Evolutionary conservation across 2,113 vertebrate species (phyloP).

Genomic region (Neopipo cinnamomea): DNA sequence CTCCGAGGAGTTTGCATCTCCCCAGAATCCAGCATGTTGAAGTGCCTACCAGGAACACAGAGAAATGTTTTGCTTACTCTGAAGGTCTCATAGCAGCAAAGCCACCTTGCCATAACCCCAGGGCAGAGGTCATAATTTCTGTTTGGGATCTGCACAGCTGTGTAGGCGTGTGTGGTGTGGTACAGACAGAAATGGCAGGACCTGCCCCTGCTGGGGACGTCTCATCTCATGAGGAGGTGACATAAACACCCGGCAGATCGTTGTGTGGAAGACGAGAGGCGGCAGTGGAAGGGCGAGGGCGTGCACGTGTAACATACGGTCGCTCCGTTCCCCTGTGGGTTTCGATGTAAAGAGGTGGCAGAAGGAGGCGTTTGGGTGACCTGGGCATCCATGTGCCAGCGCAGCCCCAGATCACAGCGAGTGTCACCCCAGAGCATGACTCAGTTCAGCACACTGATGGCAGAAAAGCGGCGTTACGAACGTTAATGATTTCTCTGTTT

Average conservation of each 20-base stretch:
- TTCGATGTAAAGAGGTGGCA: background rate
- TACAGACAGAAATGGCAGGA: background rate
- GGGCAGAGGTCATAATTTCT: background rate
- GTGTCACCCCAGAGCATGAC: background rate
- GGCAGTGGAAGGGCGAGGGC: background rate
- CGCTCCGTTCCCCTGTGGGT: background rate
- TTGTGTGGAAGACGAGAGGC: background rate
- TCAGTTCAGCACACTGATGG: background rate
- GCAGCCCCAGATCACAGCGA: background rate
- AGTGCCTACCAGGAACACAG: background rate
- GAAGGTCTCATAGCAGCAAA: background rate
- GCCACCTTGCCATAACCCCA: background rate
- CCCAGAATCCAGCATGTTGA: background rate
- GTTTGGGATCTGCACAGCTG: fast-evolving
- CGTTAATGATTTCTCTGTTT: background rate
- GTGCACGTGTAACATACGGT: fast-evolving
- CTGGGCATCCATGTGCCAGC: background rate
- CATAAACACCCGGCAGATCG: background rate
- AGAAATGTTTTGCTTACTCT: background rate
- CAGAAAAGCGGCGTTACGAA: background rate
- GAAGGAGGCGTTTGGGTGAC: background rate
- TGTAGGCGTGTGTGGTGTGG: background rate
- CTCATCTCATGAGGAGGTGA: background rate
- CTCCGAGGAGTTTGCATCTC: background rate
- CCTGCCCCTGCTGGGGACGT: background rate